phyloP scores from a whole-genome alignment of 1,140 invertebrate genomes.

The Drosophila nigromelanica region DNA sequence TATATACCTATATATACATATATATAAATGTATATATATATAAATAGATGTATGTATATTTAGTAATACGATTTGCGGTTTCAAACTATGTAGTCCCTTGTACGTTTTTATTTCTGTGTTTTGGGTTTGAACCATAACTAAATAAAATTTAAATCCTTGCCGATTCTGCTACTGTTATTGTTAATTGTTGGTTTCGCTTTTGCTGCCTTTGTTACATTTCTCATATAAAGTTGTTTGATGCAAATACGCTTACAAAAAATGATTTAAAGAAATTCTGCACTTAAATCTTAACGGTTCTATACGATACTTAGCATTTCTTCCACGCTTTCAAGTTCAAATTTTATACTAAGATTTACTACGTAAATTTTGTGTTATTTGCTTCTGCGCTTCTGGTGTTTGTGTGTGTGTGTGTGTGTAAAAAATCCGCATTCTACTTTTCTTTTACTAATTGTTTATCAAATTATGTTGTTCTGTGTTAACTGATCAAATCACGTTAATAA shows the following conservation, averaged over 20 bases:
- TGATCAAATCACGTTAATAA: slow-evolving; percentile 52
- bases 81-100: slow-evolving; percentile 77
- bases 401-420: slow-evolving; percentile 40
- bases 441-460: slow-evolving; percentile 28
- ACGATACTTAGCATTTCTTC: slow-evolving; percentile 41
- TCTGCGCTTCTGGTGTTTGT: slow-evolving; percentile 10
- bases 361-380: slow-evolving; percentile 22
- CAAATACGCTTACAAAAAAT: slow-evolving; percentile 69
- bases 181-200: slow-evolving; percentile 15
- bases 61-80: slow-evolving; percentile 82
- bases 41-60: too few species aligned
- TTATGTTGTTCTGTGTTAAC: slow-evolving; percentile 46
- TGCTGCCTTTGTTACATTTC: slow-evolving; percentile 37
- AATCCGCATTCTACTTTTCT: slow-evolving; percentile 62
- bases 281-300: too few species aligned
- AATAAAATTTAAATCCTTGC: slow-evolving; percentile 47
- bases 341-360: slow-evolving; percentile 60
- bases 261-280: slow-evolving; percentile 53
- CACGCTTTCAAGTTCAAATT: slow-evolving; percentile 60
- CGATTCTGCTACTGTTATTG: slow-evolving; percentile 19
- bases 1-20: too few species aligned
- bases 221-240: slow-evolving; percentile 35
- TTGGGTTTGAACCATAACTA: slow-evolving; percentile 48
- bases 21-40: too few species aligned
- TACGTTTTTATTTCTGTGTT: slow-evolving; percentile 55